Percentiles rank a stretch among this genome's conserved stretches.
These are phyloP conservation scores for Calliopum simillimum DNA, from an alignment of 2,888 invertebrate species.

Conservation along the genomic window DNA sequence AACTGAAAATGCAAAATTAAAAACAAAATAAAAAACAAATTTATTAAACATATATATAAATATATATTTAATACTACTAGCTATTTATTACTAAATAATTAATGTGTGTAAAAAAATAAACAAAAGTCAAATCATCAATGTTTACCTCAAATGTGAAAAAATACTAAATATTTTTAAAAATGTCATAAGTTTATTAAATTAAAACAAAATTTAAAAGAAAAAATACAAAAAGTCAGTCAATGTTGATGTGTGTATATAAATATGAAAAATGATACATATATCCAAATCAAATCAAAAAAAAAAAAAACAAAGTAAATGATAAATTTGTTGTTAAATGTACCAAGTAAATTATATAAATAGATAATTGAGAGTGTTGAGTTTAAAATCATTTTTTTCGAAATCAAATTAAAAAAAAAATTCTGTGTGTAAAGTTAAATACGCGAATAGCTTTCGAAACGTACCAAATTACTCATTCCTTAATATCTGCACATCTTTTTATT, in stretches of 20 bases:
- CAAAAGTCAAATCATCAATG: constrained; percentile 27
- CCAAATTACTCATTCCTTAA: too few relatives aligned
- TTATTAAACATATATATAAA: neutral
- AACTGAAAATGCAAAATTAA: constrained; percentile 12
- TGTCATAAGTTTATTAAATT: neutral
- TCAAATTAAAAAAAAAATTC: too few relatives aligned
- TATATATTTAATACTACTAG: neutral
- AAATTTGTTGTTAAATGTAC: neutral
- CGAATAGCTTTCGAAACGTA: too few relatives aligned
- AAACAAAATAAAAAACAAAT: constrained; percentile 6
- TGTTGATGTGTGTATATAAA: neutral
- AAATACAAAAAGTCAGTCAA: constrained; percentile 1
- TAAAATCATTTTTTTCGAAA: too few relatives aligned
- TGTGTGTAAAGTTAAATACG: too few relatives aligned
- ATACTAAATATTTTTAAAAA: constrained; percentile 2
- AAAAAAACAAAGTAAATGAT: neutral
- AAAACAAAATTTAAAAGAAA: neutral
- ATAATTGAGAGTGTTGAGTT: too few relatives aligned
- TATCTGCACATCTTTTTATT: too few relatives aligned
- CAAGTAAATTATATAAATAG: neutral
- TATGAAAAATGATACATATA: neutral
- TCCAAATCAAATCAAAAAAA: neutral
- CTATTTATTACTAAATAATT: constrained; percentile 13
- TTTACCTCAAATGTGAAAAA: constrained; percentile 27
- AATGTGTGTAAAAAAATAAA: constrained; percentile 22